These are phyloP conservation scores for Papilio helenus DNA, from an alignment of 1,140 invertebrate species.

Conservation along the genomic window DNA sequence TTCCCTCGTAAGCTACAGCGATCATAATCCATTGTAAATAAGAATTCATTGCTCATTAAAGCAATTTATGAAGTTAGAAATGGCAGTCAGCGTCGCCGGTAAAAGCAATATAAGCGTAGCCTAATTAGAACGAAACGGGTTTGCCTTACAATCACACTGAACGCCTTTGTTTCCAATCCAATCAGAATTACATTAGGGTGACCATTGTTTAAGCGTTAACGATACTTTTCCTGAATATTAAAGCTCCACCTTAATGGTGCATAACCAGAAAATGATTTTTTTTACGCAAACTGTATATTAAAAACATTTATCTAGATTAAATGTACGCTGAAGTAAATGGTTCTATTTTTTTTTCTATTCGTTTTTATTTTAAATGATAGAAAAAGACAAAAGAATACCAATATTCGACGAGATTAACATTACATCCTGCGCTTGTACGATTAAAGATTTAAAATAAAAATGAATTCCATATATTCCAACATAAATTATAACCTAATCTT, in stretches of 20 bases:
- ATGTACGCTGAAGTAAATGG: too few relatives aligned
- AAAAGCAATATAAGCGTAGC: constrained; percentile 1
- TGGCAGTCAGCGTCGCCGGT: constrained; percentile 49
- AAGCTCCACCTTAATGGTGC: neutral
- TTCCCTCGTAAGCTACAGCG: constrained; percentile 11
- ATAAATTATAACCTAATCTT: neutral
- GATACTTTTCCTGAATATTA: neutral
- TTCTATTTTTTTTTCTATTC: neutral
- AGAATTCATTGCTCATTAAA: constrained; percentile 64
- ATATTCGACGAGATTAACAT: neutral
- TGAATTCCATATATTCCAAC: neutral
- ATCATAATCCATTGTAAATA: constrained; percentile 54
- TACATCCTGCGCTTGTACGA: neutral
- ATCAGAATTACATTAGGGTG: constrained; percentile 33
- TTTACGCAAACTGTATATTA: neutral
- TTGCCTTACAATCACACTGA: constrained; percentile 25
- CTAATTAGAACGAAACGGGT: constrained; percentile 33
- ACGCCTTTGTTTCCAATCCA: constrained; percentile 32
- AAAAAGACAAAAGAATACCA: neutral
- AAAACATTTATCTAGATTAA: too few relatives aligned
- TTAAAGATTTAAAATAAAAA: neutral
- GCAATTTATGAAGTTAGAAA: constrained; percentile 59
- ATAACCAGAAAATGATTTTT: neutral
- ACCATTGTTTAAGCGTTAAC: neutral
- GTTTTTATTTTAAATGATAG: neutral